phyloP scores from a whole-genome alignment of 2,113 vertebrate species.

The Mugil cephalus region DNA sequence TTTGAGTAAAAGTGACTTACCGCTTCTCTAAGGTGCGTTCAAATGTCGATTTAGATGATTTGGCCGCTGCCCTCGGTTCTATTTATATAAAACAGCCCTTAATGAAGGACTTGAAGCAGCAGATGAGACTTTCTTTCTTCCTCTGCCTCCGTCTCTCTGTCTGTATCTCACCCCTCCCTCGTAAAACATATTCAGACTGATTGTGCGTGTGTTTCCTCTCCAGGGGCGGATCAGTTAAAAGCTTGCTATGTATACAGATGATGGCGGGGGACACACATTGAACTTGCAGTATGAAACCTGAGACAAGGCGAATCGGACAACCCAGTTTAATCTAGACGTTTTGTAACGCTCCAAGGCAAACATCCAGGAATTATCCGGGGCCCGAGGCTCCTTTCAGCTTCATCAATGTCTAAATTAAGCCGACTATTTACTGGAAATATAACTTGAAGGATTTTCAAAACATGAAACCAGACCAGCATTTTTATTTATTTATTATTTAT shows the following conservation, averaged over 20 bases:
- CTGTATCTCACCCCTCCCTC: slow-evolving; percentile 1
- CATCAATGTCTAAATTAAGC: not conserved
- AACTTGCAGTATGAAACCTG: not conserved
- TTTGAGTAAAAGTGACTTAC: too few species aligned
- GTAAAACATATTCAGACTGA: not conserved
- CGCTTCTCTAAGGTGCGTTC: too few species aligned
- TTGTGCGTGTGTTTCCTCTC: slow-evolving; percentile 38
- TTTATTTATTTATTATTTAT: slow-evolving; percentile 24
- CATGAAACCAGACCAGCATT: slow-evolving; percentile 51
- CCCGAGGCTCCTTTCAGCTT: not conserved
- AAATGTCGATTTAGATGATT: too few species aligned
- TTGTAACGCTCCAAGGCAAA: not conserved
- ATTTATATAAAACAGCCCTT: too few species aligned
- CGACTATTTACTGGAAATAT: not conserved
- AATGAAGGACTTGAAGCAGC: not conserved
- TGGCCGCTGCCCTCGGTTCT: too few species aligned
- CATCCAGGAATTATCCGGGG: not conserved
- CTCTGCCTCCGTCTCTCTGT: not conserved
- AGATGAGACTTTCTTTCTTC: slow-evolving; percentile 5
- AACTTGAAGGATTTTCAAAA: slow-evolving; percentile 55
- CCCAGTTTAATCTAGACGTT: not conserved
- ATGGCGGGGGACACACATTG: slow-evolving; percentile 22
- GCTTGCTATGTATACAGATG: slow-evolving; percentile 4
- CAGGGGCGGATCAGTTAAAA: slow-evolving; percentile 15
- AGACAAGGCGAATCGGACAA: not conserved